phyloP scores from a whole-genome alignment of 2,113 vertebrate species.

The Lutjanus erythropterus region DNA sequence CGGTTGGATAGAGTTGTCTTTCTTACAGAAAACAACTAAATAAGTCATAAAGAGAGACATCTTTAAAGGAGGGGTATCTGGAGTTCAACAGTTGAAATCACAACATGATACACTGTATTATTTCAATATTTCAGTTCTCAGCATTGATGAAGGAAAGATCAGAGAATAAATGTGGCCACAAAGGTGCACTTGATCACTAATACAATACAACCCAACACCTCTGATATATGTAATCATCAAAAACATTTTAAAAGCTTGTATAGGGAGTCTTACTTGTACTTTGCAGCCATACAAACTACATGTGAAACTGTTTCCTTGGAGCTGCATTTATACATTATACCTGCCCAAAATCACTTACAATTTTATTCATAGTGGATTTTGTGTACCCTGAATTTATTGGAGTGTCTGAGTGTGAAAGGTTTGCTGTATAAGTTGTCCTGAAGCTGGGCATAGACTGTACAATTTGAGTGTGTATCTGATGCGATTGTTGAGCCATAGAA shows the following conservation, averaged over 20 bases:
- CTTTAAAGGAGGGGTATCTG: slow-evolving; percentile 15
- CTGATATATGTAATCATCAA: not conserved
- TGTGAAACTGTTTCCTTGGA: not conserved
- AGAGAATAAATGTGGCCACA: not conserved
- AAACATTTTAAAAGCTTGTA: not conserved
- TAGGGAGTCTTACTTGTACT: not conserved
- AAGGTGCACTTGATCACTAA: not conserved
- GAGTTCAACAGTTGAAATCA: slow-evolving; percentile 44
- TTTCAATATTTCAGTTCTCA: not conserved
- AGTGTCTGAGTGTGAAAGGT: not conserved
- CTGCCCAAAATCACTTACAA: not conserved
- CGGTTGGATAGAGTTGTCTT: not conserved
- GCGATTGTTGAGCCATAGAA: too few relatives aligned
- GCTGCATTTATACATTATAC: not conserved
- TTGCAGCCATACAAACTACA: not conserved
- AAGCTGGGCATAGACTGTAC: too few relatives aligned
- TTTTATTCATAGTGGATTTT: not conserved
- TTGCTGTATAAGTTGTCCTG: not conserved
- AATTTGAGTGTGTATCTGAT: too few relatives aligned
- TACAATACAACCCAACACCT: not conserved
- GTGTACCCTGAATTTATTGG: too few relatives aligned
- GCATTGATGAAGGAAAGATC: not conserved
- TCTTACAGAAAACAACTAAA: slow-evolving; percentile 21
- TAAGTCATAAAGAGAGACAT: slow-evolving; percentile 6
- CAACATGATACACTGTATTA: not conserved